Evolutionary conservation across 2,113 vertebrate genomes (phyloP).

Genomic region (Xiphias gladius): DNA sequence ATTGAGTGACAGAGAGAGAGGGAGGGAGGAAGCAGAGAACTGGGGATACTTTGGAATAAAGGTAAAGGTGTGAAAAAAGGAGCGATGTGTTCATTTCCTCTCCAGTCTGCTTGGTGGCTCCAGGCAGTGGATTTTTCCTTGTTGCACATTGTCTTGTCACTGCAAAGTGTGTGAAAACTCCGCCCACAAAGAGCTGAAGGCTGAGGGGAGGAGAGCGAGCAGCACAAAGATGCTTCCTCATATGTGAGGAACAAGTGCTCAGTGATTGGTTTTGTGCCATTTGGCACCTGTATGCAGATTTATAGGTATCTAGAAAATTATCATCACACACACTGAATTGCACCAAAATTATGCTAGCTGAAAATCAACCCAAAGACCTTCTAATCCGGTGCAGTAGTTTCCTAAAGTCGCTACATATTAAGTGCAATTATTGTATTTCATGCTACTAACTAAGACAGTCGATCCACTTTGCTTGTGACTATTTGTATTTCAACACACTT

Average conservation of each 20-base stretch:
- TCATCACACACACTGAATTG: background rate
- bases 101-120: conserved; percentile 74
- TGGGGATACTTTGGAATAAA: conserved; percentile 31
- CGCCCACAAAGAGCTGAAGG: conserved; percentile 69
- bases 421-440: background rate
- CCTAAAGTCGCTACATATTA: background rate
- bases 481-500: background rate
- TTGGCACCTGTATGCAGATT: background rate
- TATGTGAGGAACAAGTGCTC: background rate
- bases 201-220: conserved; percentile 1
- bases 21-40: conserved; percentile 36
- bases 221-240: background rate
- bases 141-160: conserved; percentile 77
- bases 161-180: conserved; percentile 85
- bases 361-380: background rate
- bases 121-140: conserved; percentile 82
- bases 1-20: conserved; percentile 51
- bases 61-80: conserved; percentile 72
- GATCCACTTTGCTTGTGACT: background rate
- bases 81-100: conserved; percentile 81
- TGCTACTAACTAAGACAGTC: background rate
- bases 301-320: background rate
- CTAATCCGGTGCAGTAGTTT: background rate
- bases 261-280: background rate
- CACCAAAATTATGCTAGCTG: background rate